Evolutionary conservation across 1,140 invertebrate genomes (phyloP), one percentile per base, ranked within the genome.

Genomic region (Ceratina australensis): DNA sequence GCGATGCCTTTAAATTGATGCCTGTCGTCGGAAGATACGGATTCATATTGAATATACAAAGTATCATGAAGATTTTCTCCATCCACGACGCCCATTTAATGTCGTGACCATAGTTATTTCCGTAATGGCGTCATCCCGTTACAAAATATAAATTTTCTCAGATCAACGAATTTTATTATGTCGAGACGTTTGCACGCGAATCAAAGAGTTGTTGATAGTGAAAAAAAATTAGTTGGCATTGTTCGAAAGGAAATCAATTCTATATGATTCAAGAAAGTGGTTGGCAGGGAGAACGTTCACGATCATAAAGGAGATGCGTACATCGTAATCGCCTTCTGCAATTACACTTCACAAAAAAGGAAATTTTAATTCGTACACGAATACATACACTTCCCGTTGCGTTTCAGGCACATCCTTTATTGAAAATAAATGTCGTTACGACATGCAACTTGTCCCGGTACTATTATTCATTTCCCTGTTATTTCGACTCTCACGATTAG

Each of bases 101-200:
- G 66, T 20, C 74, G 74, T 67, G 74, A 69, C 74, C 66, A 71
- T 69, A 76, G 71, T 65, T 68, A 83, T 79, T 83, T 83, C 79
- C 79, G 79, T 78, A 83, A 81, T 81, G 81, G 81, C 81, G 81
- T 67, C 79, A 71, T 69, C 74, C 66, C 74, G 74, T 76, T 71
- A 76, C 57, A 76, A 76, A 76, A 76, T 76, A 76, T 71, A 10
- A 76, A 69, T 61, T 76, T 76, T 60, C 42, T 50, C 16, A n/a
- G 60, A 52, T 13, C 15, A 22, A 12, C 28, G 49, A 42, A 12
- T 13, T 24, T 42, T 61, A 77, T n/a, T 33, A 61, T 22, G 69
- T 61, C 24, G 12, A 24, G 13, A 52, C n/a, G 10, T 4, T 71
- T 13, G 0, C 7, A 13, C 3, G 24, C n/a, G 42, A 3, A 63